These are phyloP conservation scores for Melanchra persicariae DNA, from an alignment of 2,888 invertebrate species.

Conservation along the genomic window DNA sequence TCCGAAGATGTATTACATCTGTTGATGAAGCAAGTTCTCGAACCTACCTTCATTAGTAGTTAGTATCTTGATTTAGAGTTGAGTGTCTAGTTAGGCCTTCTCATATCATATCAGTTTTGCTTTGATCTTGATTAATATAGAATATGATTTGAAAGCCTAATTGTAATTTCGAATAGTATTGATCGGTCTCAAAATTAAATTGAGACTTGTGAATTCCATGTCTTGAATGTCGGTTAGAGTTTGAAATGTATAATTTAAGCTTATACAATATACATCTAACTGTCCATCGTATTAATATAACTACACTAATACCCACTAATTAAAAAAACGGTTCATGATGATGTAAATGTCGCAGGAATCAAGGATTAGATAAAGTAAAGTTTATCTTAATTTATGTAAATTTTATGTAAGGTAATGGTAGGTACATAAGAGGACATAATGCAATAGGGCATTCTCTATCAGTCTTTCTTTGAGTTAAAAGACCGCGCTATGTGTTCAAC, in stretches of 20 bases:
- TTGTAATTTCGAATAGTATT: neutral
- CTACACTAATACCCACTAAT: neutral
- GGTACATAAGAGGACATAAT: too few relatives aligned
- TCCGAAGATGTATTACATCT: constrained; percentile 65
- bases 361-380: too few relatives aligned
- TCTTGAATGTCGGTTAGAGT: neutral
- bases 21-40: constrained; percentile 59
- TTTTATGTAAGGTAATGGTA: too few relatives aligned
- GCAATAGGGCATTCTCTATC: too few relatives aligned
- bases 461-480: too few relatives aligned
- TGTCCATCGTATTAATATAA: neutral
- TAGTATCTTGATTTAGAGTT: constrained; percentile 73
- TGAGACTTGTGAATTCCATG: neutral
- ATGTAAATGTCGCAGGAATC: neutral
- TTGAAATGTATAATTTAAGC: neutral
- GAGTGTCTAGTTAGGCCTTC: constrained; percentile 23
- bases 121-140: constrained; percentile 10
- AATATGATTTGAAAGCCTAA: neutral
- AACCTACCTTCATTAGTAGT: constrained; percentile 73
- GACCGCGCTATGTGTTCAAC: too few relatives aligned
- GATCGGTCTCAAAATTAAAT: constrained; percentile 12
- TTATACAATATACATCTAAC: neutral
- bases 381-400: too few relatives aligned
- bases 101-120: constrained; percentile 6
- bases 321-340: neutral